These are phyloP conservation scores for Proales similis DNA, from an alignment of 1,140 invertebrate genomes.

Conservation along the genomic window DNA sequence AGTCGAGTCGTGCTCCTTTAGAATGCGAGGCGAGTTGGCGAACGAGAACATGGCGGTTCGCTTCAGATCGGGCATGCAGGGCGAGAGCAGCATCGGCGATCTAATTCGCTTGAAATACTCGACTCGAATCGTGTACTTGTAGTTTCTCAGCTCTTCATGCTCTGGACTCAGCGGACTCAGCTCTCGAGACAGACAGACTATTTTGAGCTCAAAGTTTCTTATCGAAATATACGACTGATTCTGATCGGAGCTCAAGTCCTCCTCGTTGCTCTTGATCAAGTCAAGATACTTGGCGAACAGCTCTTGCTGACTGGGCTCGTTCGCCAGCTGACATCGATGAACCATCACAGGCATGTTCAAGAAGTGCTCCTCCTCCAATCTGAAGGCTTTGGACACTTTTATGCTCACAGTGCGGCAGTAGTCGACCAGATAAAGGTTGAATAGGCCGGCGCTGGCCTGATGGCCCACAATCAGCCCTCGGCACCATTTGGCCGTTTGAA, in stretches of 20 bases:
- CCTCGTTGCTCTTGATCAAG: constrained; percentile 15
- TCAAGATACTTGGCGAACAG: constrained; percentile 27
- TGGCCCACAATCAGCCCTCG: constrained; percentile 16
- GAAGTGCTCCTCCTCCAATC: background rate
- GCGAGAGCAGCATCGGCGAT: constrained; percentile 3
- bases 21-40: too few species aligned
- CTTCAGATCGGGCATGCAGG: too few species aligned
- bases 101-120: constrained; percentile 3
- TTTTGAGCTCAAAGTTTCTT: constrained; percentile 5
- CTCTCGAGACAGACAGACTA: background rate
- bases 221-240: background rate
- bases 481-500: constrained; percentile 31
- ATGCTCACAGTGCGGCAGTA: constrained; percentile 21
- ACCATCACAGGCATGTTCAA: constrained; percentile 1
- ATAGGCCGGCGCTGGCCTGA: constrained; percentile 5
- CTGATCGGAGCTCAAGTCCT: too few species aligned
- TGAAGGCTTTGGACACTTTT: background rate
- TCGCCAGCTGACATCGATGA: constrained; percentile 12
- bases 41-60: too few species aligned
- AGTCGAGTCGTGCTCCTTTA: constrained; percentile 7
- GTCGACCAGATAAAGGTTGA: constrained; percentile 16
- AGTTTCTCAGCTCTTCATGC: constrained; percentile 9
- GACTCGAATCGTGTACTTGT: constrained; percentile 18
- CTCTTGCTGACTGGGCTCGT: constrained; percentile 8
- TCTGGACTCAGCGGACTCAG: background rate